Percentiles rank a stretch among this genome's conserved stretches.
phyloP scores from a whole-genome alignment of 2,797 vertebrate genomes.

The Pampus argenteus region DNA sequence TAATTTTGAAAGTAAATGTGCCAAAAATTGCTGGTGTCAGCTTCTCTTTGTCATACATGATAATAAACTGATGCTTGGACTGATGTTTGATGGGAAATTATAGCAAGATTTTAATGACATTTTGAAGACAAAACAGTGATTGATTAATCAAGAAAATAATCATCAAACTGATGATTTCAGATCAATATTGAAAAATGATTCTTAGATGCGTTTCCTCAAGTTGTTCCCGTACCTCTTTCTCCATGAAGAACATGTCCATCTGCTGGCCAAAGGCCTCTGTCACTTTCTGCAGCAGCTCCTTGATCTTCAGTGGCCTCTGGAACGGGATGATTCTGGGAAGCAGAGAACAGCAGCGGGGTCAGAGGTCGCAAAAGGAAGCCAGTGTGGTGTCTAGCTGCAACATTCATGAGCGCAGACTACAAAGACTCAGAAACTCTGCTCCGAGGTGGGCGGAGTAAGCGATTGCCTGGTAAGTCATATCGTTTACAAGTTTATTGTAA shows the following conservation, averaged over 20 bases:
- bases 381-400: slow-evolving; percentile 30
- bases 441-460: not conserved
- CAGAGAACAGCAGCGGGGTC: slow-evolving; percentile 30
- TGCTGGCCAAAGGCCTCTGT: slow-evolving; percentile 93
- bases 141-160: too few relatives aligned
- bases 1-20: not conserved
- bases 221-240: slow-evolving; percentile 86
- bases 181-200: too few relatives aligned
- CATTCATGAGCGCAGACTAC: slow-evolving; percentile 4
- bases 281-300: slow-evolving; percentile 93
- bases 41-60: too few relatives aligned
- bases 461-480: not conserved
- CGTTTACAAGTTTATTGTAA: not conserved
- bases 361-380: slow-evolving; percentile 39
- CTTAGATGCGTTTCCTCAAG: not conserved
- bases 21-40: too few relatives aligned
- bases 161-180: too few relatives aligned
- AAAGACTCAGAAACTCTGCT: not conserved
- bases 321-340: slow-evolving; percentile 91
- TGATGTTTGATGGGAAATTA: too few relatives aligned
- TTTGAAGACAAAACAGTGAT: too few relatives aligned
- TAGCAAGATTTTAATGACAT: too few relatives aligned
- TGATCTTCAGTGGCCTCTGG: slow-evolving; percentile 90
- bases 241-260: slow-evolving; percentile 92
- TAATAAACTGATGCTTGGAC: too few relatives aligned